These are phyloP conservation scores for Ceraclea dissimilis DNA, from an alignment of 2,888 invertebrate species.

Conservation along the genomic window DNA sequence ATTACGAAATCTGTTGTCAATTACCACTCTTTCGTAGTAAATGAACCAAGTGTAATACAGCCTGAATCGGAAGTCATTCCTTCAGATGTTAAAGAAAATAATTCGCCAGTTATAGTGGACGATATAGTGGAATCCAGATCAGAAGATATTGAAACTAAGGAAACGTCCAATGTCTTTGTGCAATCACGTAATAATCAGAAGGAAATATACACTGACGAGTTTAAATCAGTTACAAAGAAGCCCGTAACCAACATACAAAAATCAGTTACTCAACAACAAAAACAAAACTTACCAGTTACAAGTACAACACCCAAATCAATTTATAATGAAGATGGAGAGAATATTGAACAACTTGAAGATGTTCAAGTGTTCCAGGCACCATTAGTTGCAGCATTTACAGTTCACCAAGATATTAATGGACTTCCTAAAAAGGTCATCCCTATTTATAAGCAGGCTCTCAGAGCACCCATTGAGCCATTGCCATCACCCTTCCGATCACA, in stretches of 20 bases:
- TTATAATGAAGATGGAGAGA: slow-evolving; percentile 59
- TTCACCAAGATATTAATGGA: slow-evolving; percentile 73
- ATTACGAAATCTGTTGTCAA: slow-evolving; percentile 43
- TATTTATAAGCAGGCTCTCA: slow-evolving; percentile 48
- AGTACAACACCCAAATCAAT: slow-evolving; percentile 60
- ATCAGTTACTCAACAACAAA: slow-evolving; percentile 26
- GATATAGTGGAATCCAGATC: slow-evolving; percentile 36
- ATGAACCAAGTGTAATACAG: slow-evolving; percentile 41
- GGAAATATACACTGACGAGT: slow-evolving; percentile 29
- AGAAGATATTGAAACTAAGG: slow-evolving; percentile 43
- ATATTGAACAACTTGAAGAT: slow-evolving; percentile 59
- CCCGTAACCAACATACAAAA: slow-evolving; percentile 28
- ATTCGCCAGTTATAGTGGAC: slow-evolving; percentile 28
- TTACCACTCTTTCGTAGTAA: slow-evolving; percentile 51
- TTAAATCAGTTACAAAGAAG: slow-evolving; percentile 14
- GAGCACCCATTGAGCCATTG: slow-evolving; percentile 27
- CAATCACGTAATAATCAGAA: slow-evolving; percentile 41
- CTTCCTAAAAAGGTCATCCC: slow-evolving; percentile 74
- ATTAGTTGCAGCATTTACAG: slow-evolving; percentile 76
- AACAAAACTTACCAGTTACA: slow-evolving; percentile 42
- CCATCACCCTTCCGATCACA: slow-evolving; percentile 21
- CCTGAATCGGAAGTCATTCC: slow-evolving; percentile 28
- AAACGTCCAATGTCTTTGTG: slow-evolving; percentile 27
- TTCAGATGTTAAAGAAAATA: slow-evolving; percentile 8
- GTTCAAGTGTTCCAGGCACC: slow-evolving; percentile 79